A percentile compares a stretch with the other conserved stretches of the same genome.
Conservation (phyloP, 2,797 vertebrate species). For the Cuculus canorus region DNA sequence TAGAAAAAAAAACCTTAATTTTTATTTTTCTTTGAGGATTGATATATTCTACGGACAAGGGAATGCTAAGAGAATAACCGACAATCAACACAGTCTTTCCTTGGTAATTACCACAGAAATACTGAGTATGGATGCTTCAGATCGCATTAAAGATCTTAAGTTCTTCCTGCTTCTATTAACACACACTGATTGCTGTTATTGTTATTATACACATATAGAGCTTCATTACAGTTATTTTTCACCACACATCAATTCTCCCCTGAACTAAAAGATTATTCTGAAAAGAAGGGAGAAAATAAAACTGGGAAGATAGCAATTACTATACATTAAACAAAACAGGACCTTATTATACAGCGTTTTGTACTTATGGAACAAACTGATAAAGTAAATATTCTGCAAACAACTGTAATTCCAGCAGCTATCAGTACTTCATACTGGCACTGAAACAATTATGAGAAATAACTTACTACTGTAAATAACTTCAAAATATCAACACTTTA, state of each 20-base stretch:
- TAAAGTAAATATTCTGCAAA: not conserved
- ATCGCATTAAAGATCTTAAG: not conserved
- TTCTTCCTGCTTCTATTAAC: not conserved
- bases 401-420: not conserved
- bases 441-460: conserved; percentile 9
- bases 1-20: not conserved
- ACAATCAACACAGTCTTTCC: not conserved
- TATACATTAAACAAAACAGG: not conserved
- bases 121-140: not conserved
- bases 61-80: not conserved
- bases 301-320: not conserved
- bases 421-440: not conserved
- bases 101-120: not conserved
- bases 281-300: not conserved
- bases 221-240: not conserved
- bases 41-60: not conserved
- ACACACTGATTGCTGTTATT: not conserved
- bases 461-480: not conserved
- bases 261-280: not conserved
- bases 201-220: not conserved
- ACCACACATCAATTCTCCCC: not conserved
- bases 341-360: not conserved
- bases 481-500: not conserved
- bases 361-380: not conserved
- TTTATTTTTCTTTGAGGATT: not conserved